Percentiles rank a stretch among this genome's conserved stretches.
These are phyloP conservation scores for Adoxophyes honmai DNA, from an alignment of 1,140 invertebrate genomes.

Conservation along the genomic window DNA sequence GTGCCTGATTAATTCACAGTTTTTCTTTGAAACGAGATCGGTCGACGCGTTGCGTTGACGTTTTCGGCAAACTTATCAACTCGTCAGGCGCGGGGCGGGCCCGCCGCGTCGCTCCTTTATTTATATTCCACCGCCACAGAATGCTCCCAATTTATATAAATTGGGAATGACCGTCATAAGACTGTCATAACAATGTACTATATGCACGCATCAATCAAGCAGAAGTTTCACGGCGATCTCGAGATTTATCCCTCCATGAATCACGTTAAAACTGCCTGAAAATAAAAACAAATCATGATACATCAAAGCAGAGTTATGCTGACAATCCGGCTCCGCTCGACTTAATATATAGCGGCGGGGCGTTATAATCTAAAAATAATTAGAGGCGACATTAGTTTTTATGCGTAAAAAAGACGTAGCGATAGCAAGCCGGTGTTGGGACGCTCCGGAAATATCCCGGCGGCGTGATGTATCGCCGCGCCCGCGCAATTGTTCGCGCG, in stretches of 20 bases:
- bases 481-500: conserved; percentile 49
- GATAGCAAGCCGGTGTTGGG: conserved; percentile 40
- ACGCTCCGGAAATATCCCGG: conserved; percentile 59
- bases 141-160: conserved; percentile 20
- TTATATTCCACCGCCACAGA: conserved; percentile 20
- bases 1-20: conserved; percentile 66
- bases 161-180: conserved; percentile 29
- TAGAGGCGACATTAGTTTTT: conserved; percentile 74
- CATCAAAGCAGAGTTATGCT: conserved; percentile 74
- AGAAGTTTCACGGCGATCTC: conserved; percentile 50
- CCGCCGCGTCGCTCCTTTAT: conserved; percentile 17
- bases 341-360: conserved; percentile 71
- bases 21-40: conserved; percentile 65
- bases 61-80: conserved; percentile 51
- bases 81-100: conserved; percentile 28
- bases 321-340: conserved; percentile 66
- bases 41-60: conserved; percentile 46
- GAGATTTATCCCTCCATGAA: conserved; percentile 68
- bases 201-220: conserved; percentile 58
- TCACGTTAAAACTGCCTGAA: conserved; percentile 61
- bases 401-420: conserved; percentile 69
- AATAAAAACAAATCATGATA: conserved; percentile 74
- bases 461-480: conserved; percentile 53
- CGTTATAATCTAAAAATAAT: conserved; percentile 76
- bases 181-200: conserved; percentile 60